Base-by-base conservation (phyloP, 37 sponge, comb jelly and placozoan species). In the Beroe forskalii region DNA sequence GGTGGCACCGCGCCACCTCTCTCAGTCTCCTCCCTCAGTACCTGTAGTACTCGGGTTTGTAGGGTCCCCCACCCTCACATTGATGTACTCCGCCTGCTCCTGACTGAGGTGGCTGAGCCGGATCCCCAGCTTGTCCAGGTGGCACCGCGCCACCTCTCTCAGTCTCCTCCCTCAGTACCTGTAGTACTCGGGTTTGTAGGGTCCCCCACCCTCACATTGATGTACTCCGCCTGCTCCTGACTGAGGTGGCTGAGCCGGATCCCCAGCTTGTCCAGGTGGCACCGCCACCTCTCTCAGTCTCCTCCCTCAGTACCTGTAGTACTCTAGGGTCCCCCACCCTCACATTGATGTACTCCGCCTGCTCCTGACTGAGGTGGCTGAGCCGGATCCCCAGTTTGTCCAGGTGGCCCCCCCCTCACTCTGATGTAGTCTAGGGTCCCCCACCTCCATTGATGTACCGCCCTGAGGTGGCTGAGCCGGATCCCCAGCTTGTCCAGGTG, bases 21-120 rank as follows among this genome's bases (percentile, higher is more conserved):
- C n/a, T n/a, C n/a, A n/a, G n/a, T n/a, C n/a, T n/a, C n/a, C n/a
- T n/a, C n/a, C n/a, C 66, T 72, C 75, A 91, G 60, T 91, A 91
- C n/a, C 91, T 22, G 31, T 91, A 91, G 38, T 39, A 60, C 24
- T 91, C 91, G 1, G 91, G 91, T 66, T 91, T 91, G 72, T 36
- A 91, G 75, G 91, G 91, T 1, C 91, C 91, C 35, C 67, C 25
- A 30, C 28, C 14, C 6, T 61, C 62, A 91, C 72, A 8, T 62
- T 62, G 20, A 91, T 67, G 61, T 69, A 91, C 42, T 67, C 91
- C 28, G 91, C 72, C 60, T 91, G 91, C 72, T 91, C 67, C 44
- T 19, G 24, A 22, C 75, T 38, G 27, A 91, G 75, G n/a, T 40
- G 32, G 14, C 40, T 48, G 35, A 91, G 60, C 32, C 36, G 41